Evolutionary conservation across 2,888 invertebrate genomes (phyloP), one percentile per base, ranked within the genome.

Genomic region (Apotomis betuletana): DNA sequence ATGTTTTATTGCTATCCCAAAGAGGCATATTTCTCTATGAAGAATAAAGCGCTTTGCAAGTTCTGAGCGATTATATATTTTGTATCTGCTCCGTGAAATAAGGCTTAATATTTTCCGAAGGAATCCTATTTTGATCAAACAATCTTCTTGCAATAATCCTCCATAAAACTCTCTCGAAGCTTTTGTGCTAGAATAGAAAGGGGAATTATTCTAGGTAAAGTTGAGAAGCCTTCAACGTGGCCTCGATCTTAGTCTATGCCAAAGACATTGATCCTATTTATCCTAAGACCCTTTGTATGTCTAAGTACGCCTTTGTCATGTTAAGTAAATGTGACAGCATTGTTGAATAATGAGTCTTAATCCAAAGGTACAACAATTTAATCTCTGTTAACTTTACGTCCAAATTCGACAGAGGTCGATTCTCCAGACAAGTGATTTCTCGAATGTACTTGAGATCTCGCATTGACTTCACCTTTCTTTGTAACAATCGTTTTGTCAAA

Each of bases 401-500:
- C 15, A 38, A 67, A 62, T 63, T 63, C 58, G 54, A 63, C 52
- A 62, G 49, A 67, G 63, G 72, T 68, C 54, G 67, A 63, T 72
- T 68, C 68, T 68, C 10, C 63, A 67, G 67, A 54, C 44, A 58
- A 62, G 63, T 59, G 72, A 72, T 59, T 68, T 63, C 58, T 68
- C 59, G 52, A 72, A 72, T 58, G 59, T 72, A 68, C 72, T 72
- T 57, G 58, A 68, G 58, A 59, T 72, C 63, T 58, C 61, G 67
- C 52, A 68, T 63, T 68, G 68, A 72, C 68, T 72, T 68, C 67
- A 62, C 71, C 68, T 72, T 68, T 72, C 63, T 72, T 68, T 72
- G 72, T 72, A 58, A 59, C 62, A 68, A 72, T 72, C 72, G 67
- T 72, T 67, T 68, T 72, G 68, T 68, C 68, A 67, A 61, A 27